phyloP scores from a whole-genome alignment of 1,140 invertebrate genomes.

The Bactericera cockerelli region DNA sequence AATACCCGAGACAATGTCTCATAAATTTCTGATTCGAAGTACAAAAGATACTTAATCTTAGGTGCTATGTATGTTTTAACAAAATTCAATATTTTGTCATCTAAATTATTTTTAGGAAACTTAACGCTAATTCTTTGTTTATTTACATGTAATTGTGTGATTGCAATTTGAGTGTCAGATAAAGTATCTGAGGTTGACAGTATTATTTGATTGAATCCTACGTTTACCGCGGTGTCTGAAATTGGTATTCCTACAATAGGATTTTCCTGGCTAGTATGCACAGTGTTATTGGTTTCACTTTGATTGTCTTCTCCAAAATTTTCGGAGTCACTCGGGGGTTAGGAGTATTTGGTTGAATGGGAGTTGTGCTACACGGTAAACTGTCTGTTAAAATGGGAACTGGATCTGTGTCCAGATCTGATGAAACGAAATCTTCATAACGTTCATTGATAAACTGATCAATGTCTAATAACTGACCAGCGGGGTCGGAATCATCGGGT shows the following conservation, averaged over 20 bases:
- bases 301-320: no score
- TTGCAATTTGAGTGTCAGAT: not conserved
- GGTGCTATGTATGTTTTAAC: not conserved
- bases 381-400: no score
- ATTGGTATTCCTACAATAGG: conserved; percentile 5
- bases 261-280: not conserved
- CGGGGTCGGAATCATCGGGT: not conserved
- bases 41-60: not conserved
- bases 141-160: not conserved
- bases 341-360: no score
- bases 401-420: no score
- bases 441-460: no score
- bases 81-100: not conserved
- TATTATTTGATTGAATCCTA: conserved; percentile 2
- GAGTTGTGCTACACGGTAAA: no score
- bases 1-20: not conserved
- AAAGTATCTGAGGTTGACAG: not conserved
- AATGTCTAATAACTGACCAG: no score
- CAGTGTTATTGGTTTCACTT: not conserved
- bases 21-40: not conserved
- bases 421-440: no score
- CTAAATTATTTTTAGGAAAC: not conserved
- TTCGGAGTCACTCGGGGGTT: no score
- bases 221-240: not conserved
- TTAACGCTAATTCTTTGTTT: not conserved